Base-by-base conservation (phyloP, 2,113 vertebrate genomes). In the Eublepharis macularius region DNA sequence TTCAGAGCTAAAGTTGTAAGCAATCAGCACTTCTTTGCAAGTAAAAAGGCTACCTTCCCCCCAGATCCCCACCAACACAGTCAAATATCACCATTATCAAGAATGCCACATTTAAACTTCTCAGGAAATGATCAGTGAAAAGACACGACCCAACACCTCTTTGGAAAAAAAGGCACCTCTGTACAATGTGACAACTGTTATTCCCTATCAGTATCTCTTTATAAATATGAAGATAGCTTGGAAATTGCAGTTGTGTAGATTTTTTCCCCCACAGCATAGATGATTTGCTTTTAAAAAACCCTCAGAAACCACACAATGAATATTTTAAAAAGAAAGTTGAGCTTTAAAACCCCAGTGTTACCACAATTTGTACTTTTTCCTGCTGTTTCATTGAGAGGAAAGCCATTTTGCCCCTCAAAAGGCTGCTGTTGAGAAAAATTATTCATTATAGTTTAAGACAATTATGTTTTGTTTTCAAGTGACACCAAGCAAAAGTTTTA, bases 301-400 rank as follows among this genome's bases (percentile, higher is more conserved):
- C 26, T 63, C 26, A 29, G 29, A 63, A 63, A 26, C 60, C 69
- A 0, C 0, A 12, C 47, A 5, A 10, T 29, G 9, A 76, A 32
- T 0, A 1, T 24, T 32, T 43, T 36, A 65, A 13, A 4, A 2
- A 0, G 9, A 68, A 36, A 73, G 68, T 0, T 0, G 14, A 2
- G 47, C 34, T 2, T 43, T 14, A 16, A 4, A 39, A 6, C 45
- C 57, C 6, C 5, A 34, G 72, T 19, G 29, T 2, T 29, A 76
- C 72, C 39, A 51, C 45, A 74, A 76, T 10, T 45, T 51, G 43
- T 34, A 68, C 63, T 76, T 68, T 68, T 51, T 8, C 43, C 14
- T 51, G 19, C 16, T 76, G 45, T 49, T 69, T 26, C 69, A n/a
- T 47, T 49, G 21, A 4, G 19, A 45, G 2, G 32, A 34, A 84